Percentiles rank a stretch among this genome's conserved stretches.
phyloP scores from a whole-genome alignment of 2,888 invertebrate genomes.

The Himalopsyche kuldschensis region DNA sequence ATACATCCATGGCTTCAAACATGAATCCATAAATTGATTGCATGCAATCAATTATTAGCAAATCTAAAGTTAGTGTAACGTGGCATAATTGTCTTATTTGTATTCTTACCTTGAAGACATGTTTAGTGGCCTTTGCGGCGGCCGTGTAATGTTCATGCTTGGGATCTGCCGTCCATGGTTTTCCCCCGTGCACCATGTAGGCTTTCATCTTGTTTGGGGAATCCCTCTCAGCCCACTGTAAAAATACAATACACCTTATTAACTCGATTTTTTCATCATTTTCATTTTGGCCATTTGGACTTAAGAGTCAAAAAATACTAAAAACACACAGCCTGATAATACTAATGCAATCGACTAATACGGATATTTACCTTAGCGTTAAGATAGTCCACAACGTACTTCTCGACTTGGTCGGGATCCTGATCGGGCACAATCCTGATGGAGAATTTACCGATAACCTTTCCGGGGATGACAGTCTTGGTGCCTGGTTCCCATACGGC shows the following conservation, averaged over 20 bases:
- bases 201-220: slow-evolving; percentile 87
- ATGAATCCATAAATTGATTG: no score
- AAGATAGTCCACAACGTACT: slow-evolving; percentile 76
- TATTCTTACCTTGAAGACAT: slow-evolving; percentile 71
- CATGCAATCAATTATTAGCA: no score
- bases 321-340: no score
- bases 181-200: slow-evolving; percentile 72
- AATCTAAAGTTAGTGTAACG: no score
- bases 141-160: slow-evolving; percentile 91
- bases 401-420: slow-evolving; percentile 78
- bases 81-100: no score
- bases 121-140: slow-evolving; percentile 76
- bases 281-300: background rate
- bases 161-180: slow-evolving; percentile 92
- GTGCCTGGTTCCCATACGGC: slow-evolving; percentile 92
- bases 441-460: slow-evolving; percentile 96
- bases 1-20: no score
- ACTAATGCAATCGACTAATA: no score
- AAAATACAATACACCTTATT: background rate
- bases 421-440: slow-evolving; percentile 96
- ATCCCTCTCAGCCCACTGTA: slow-evolving; percentile 72
- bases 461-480: slow-evolving; percentile 93
- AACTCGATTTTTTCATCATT: no score
- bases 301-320: no score
- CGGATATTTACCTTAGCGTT: slow-evolving; percentile 65